Percentiles rank a stretch among this genome's conserved stretches.
Evolutionary conservation across 1,140 invertebrate species (phyloP).

Genomic region (Scylla paramamosain): DNA sequence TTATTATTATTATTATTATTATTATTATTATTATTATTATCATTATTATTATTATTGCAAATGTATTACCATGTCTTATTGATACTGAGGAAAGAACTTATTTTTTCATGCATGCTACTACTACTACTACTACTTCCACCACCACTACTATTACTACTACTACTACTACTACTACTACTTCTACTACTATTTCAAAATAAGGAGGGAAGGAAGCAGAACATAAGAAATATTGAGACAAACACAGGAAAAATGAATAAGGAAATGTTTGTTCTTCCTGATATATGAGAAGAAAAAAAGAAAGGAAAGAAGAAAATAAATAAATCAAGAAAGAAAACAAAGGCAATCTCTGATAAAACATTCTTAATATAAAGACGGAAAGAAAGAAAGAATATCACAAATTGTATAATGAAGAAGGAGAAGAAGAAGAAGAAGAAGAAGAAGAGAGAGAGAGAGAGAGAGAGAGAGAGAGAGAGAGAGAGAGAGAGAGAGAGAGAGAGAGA

Average conservation of each 20-base stretch:
- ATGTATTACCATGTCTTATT: no score
- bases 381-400: no score
- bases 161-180: slow-evolving; percentile 22
- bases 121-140: not conserved
- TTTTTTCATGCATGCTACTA: not conserved
- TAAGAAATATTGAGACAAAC: no score
- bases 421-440: not conserved
- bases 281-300: not conserved
- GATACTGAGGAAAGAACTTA: no score
- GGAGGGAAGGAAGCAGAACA: no score
- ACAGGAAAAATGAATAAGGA: no score
- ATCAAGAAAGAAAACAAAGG: not conserved
- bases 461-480: slow-evolving; percentile 5
- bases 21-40: not conserved
- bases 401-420: not conserved
- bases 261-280: no score
- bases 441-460: slow-evolving; percentile 38
- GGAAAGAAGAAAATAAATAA: not conserved
- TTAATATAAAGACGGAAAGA: no score
- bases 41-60: not conserved
- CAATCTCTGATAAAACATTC: no score
- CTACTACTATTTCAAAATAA: not conserved
- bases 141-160: not conserved
- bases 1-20: not conserved
- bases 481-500: no score